phyloP scores from a whole-genome alignment of 2,113 vertebrate species.

The Plestiodon gilberti region DNA sequence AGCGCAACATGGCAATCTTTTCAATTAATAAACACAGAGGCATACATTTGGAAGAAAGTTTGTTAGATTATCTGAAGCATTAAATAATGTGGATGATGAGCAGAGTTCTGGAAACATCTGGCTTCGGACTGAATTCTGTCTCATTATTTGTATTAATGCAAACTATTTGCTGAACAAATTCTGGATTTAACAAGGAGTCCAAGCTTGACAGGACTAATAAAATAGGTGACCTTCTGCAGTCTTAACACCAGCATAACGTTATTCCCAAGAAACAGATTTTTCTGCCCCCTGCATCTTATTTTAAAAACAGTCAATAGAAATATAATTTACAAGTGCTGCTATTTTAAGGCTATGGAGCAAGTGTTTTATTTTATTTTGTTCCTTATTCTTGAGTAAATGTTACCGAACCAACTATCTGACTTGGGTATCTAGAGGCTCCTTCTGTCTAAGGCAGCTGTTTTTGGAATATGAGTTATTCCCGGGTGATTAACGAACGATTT shows the following conservation, averaged over 20 bases:
- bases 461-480: conserved; percentile 5
- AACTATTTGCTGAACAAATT: conserved; percentile 51
- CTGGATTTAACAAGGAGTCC: conserved; percentile 56
- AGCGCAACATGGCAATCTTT: background rate
- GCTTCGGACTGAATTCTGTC: background rate
- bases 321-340: conserved; percentile 12
- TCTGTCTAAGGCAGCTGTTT: conserved; percentile 13
- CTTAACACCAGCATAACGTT: conserved; percentile 54
- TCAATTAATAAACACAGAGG: background rate
- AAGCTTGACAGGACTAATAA: conserved; percentile 58
- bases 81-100: background rate
- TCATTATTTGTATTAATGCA: conserved; percentile 1
- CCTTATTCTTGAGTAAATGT: conserved; percentile 24
- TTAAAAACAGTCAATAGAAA: conserved; percentile 56
- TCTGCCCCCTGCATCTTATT: background rate
- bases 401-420: conserved; percentile 25
- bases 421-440: background rate
- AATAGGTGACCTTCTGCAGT: conserved; percentile 46
- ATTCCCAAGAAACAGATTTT: conserved; percentile 55
- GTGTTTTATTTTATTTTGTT: conserved; percentile 28
- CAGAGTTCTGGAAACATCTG: background rate
- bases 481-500: conserved; percentile 31
- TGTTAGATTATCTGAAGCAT: too few species aligned
- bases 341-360: conserved; percentile 32
- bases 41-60: background rate